Percentiles rank a stretch among this genome's conserved stretches.
These are phyloP conservation scores for Drosophila repleta DNA, from an alignment of 1,140 invertebrate species.

Conservation along the genomic window DNA sequence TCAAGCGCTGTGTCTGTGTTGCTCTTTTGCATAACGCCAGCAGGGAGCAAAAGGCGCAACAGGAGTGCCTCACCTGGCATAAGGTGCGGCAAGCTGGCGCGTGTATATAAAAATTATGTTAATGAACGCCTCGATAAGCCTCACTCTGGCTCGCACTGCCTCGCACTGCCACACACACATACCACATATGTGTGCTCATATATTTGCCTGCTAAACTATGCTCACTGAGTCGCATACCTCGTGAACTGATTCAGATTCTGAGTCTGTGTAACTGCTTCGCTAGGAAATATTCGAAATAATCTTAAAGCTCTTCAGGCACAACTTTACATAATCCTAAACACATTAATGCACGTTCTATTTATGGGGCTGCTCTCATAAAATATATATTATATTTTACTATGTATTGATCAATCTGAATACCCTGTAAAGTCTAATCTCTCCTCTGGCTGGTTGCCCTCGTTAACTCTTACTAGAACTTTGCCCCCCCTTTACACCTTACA, in stretches of 20 bases:
- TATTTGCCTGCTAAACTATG: neutral
- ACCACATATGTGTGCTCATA: neutral
- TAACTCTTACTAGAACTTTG: neutral
- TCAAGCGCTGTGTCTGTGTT: slow-evolving; percentile 29
- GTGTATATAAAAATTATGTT: slow-evolving; percentile 76
- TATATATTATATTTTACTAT: too few relatives aligned
- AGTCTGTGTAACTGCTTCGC: neutral
- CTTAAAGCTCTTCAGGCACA: neutral
- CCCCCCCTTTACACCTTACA: neutral
- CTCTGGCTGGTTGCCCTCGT: too few relatives aligned
- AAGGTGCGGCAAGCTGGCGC: slow-evolving; percentile 63
- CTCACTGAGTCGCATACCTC: neutral
- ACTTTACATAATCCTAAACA: too few relatives aligned
- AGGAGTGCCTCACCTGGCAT: slow-evolving; percentile 13
- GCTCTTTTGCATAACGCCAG: slow-evolving; percentile 30
- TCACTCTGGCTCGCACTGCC: neutral
- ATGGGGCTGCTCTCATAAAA: too few relatives aligned
- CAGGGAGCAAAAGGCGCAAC: slow-evolving; percentile 12
- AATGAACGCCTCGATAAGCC: slow-evolving; percentile 55
- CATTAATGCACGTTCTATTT: too few relatives aligned
- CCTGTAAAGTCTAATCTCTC: too few relatives aligned
- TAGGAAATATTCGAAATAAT: neutral
- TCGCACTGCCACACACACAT: neutral
- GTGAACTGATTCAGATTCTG: neutral
- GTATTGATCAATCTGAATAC: too few relatives aligned